Base-by-base conservation (phyloP, 2,797 vertebrate species). In the Gadopsis marmoratus region DNA sequence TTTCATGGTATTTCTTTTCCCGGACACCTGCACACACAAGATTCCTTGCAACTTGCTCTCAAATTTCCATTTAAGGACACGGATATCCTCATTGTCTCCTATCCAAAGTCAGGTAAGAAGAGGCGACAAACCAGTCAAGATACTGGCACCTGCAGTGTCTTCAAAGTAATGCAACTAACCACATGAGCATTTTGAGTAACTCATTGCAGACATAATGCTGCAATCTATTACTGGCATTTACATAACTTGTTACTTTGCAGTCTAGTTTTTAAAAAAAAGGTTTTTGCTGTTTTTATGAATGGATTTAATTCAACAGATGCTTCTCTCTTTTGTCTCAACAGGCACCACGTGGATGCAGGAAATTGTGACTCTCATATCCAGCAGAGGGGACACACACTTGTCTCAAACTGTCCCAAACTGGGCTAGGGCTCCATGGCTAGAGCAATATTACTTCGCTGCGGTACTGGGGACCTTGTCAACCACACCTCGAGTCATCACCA, bases 311-410 rank as follows among this genome's bases (percentile, higher is more conserved):
- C 21, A 10, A 48, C 3, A 26, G 26, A 6, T 56, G 10, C 4
- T n/a, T 71, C 21, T 76, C 3, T 74, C 0, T 29, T 47, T 48
- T 67, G 14, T 69, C 33, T 56, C 2, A 35, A 56, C 79, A 98
- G 97, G 97, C 37, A 98, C 97, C 60, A 97, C 97, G 0, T 98
- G 97, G 97, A 95, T 97, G 95, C 97, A 98, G 90, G 95, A 97
- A 91, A 94, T 96, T 9, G 84, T 98, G 86, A 96, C 94, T 1
- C 90, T 97, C 5, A 80, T 97, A 71, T 79, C 62, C 85, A 96
- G 76, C 86, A 79, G 39, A 1, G 97, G 97, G 0, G 91, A 97
- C 2, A 76, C 91, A 1, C 58, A 69, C 1, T 72, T 92, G 0
- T 92, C 92, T 65, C 92, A 92, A 41, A 94, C 92, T 29, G 84